Conservation (phyloP, 2,888 invertebrate genomes). For the Melikaiella ostensackeni region DNA sequence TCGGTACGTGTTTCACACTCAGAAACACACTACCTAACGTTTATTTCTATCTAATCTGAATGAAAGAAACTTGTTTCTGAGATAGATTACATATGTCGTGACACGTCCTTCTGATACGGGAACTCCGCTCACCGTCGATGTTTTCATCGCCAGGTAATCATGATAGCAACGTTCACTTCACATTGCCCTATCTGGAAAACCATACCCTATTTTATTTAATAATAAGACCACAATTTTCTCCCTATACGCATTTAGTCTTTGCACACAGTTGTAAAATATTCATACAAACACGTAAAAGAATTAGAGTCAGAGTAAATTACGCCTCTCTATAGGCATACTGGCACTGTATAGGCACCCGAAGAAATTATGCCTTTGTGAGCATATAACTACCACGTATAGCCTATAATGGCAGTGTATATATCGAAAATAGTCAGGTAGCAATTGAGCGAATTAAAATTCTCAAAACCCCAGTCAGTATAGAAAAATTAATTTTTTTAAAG, state of each 20-base stretch:
- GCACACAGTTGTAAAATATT: slow-evolving; percentile 4
- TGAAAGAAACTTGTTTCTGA: slow-evolving; percentile 24
- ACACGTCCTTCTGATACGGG: slow-evolving; percentile 26
- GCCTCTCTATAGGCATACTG: neutral
- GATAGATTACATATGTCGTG: slow-evolving; percentile 26
- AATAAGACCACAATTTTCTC: slow-evolving; percentile 1
- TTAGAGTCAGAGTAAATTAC: neutral
- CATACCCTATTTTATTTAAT: too few species aligned
- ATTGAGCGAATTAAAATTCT: slow-evolving; percentile 14
- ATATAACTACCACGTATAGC: neutral
- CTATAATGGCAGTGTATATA: neutral
- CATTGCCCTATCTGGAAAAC: slow-evolving; percentile 22
- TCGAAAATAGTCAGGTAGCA: neutral
- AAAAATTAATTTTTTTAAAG: neutral
- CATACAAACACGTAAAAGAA: slow-evolving; percentile 5
- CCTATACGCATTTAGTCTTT: neutral
- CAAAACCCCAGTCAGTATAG: neutral
- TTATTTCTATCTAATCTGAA: slow-evolving; percentile 25
- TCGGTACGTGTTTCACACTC: neutral
- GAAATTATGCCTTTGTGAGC: slow-evolving; percentile 28
- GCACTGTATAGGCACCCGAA: neutral
- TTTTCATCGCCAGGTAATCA: slow-evolving; percentile 29
- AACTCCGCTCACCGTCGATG: slow-evolving; percentile 6
- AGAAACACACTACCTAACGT: slow-evolving; percentile 1
- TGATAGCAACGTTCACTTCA: slow-evolving; percentile 9